These are phyloP conservation scores for Eciton burchellii DNA, from an alignment of 1,140 invertebrate genomes.

Conservation along the genomic window DNA sequence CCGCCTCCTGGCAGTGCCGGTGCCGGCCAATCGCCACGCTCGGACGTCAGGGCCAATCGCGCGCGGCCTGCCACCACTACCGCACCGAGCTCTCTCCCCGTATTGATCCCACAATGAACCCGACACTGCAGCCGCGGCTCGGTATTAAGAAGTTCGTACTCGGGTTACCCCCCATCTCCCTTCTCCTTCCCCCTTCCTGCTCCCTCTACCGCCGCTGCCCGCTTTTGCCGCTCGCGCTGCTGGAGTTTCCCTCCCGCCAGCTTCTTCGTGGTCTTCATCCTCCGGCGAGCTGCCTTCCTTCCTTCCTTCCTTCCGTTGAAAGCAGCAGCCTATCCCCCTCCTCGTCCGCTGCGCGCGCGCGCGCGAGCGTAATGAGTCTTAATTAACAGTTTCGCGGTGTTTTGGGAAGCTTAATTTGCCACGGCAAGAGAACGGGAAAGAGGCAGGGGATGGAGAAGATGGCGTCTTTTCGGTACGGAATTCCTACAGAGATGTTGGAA, in stretches of 20 bases:
- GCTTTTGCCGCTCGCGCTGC: slow-evolving; percentile 4
- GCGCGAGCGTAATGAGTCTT: slow-evolving; percentile 84
- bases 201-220: slow-evolving; percentile 56
- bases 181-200: slow-evolving; percentile 57
- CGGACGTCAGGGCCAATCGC: slow-evolving; percentile 80
- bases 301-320: slow-evolving; percentile 43
- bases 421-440: slow-evolving; percentile 42
- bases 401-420: slow-evolving; percentile 84
- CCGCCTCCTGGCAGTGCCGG: slow-evolving; percentile 83
- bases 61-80: slow-evolving; percentile 83
- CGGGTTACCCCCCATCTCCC: slow-evolving; percentile 75
- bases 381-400: slow-evolving; percentile 85
- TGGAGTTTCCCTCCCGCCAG: slow-evolving; percentile 36
- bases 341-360: slow-evolving; percentile 74
- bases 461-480: slow-evolving; percentile 43
- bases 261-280: slow-evolving; percentile 49
- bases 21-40: slow-evolving; percentile 79
- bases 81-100: slow-evolving; percentile 75
- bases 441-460: slow-evolving; percentile 28
- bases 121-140: slow-evolving; percentile 70
- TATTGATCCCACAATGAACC: slow-evolving; percentile 86
- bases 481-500: slow-evolving; percentile 49
- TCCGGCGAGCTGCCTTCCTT: too few relatives aligned
- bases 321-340: slow-evolving; percentile 61
- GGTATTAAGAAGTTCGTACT: slow-evolving; percentile 84